Conservation (phyloP, 2,797 vertebrate genomes). For the Lacerta agilis region DNA sequence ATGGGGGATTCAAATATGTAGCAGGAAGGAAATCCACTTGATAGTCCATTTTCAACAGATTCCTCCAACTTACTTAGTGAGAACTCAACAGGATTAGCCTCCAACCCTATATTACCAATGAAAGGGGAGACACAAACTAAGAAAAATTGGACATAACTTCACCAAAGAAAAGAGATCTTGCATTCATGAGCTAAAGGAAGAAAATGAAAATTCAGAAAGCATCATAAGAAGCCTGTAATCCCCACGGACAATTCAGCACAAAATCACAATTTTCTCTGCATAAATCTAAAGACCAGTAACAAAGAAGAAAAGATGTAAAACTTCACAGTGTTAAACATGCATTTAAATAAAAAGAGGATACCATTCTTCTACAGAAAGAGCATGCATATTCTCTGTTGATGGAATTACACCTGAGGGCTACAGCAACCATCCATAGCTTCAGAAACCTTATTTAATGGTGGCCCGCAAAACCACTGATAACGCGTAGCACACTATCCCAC, state of each 20-base stretch:
- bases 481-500: background rate
- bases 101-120: background rate
- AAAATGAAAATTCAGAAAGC: background rate
- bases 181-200: background rate
- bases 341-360: background rate
- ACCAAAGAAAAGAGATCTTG: background rate
- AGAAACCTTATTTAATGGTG: background rate
- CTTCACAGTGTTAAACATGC: background rate
- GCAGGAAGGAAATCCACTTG: too few relatives aligned
- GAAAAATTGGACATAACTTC: background rate
- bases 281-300: background rate
- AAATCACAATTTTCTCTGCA: constrained; percentile 17
- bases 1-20: too few relatives aligned
- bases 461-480: background rate
- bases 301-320: constrained; percentile 10
- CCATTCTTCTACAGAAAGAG: background rate
- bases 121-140: background rate
- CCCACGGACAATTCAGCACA: background rate
- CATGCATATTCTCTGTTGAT: background rate
- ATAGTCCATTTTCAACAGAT: too few relatives aligned
- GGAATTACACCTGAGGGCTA: background rate
- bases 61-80: too few relatives aligned
- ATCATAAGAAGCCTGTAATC: background rate
- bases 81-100: too few relatives aligned
- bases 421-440: background rate